These are phyloP conservation scores for Bombycilla garrulus DNA, from an alignment of 2,113 vertebrate species.

Conservation along the genomic window DNA sequence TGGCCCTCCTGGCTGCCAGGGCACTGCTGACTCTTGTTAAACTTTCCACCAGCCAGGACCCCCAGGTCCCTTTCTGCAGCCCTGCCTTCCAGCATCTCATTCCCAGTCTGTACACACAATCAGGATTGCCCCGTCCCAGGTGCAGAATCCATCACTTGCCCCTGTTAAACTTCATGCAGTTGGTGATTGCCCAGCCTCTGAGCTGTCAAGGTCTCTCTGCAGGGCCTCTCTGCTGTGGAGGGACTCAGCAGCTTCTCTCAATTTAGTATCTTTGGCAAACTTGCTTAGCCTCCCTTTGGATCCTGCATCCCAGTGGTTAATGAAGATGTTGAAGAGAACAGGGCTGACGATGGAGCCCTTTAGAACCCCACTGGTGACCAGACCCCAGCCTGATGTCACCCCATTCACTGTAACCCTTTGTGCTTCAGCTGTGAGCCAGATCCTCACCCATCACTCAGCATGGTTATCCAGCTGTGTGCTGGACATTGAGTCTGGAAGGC, in stretches of 20 bases:
- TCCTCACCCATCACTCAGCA: background rate
- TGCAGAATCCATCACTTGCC: fast-evolving
- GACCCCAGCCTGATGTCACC: background rate
- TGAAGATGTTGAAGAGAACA: background rate
- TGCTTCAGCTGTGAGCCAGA: background rate
- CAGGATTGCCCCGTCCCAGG: background rate
- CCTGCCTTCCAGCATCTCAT: background rate
- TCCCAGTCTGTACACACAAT: background rate
- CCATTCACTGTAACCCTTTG: background rate
- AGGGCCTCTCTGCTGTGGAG: background rate
- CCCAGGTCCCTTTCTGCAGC: background rate
- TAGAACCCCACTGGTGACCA: background rate
- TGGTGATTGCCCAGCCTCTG: background rate
- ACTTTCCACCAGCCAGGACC: fast-evolving
- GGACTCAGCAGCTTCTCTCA: background rate
- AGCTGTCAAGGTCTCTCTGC: background rate
- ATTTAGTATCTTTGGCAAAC: background rate
- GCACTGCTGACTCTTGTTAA: background rate
- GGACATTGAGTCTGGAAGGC: background rate
- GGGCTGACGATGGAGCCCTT: background rate
- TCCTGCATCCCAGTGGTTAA: background rate
- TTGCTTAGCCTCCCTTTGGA: background rate
- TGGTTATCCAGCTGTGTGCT: background rate
- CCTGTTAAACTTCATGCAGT: background rate
- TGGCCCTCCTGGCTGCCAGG: background rate